phyloP scores from a whole-genome alignment of 2,797 vertebrate genomes.

The Eidolon dupreanum region DNA sequence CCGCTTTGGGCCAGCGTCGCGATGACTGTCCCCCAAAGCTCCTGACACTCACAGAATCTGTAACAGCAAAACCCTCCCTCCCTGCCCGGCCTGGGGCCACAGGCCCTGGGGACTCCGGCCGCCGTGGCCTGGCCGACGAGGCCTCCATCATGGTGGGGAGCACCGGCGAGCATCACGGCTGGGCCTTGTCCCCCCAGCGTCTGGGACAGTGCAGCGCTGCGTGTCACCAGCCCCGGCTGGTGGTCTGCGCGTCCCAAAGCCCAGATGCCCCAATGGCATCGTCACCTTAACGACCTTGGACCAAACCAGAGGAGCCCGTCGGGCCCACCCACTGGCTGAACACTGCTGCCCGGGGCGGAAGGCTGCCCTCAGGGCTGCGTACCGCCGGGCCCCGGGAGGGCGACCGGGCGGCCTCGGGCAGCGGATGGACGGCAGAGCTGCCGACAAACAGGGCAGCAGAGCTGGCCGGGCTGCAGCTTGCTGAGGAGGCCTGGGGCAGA shows the following conservation, averaged over 20 bases:
- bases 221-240: fast-evolving
- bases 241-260: background rate
- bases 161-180: fast-evolving
- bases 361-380: too few relatives aligned
- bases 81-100: too few relatives aligned
- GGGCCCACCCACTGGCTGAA: background rate
- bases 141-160: background rate
- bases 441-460: fast-evolving
- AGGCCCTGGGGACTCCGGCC: background rate
- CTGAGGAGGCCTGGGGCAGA: background rate
- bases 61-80: fast-evolving
- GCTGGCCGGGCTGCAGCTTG: fast-evolving
- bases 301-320: fast-evolving
- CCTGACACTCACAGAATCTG: background rate
- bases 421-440: background rate
- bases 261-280: fast-evolving
- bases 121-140: fast-evolving
- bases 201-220: fast-evolving
- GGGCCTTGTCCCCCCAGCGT: background rate
- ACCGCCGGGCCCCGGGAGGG: too few relatives aligned
- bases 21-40: fast-evolving
- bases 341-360: fast-evolving
- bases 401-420: background rate
- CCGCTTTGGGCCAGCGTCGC: fast-evolving
- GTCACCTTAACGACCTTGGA: background rate